Conservation (phyloP, 2,888 invertebrate species). For the Drosophila hawaiiensis region DNA sequence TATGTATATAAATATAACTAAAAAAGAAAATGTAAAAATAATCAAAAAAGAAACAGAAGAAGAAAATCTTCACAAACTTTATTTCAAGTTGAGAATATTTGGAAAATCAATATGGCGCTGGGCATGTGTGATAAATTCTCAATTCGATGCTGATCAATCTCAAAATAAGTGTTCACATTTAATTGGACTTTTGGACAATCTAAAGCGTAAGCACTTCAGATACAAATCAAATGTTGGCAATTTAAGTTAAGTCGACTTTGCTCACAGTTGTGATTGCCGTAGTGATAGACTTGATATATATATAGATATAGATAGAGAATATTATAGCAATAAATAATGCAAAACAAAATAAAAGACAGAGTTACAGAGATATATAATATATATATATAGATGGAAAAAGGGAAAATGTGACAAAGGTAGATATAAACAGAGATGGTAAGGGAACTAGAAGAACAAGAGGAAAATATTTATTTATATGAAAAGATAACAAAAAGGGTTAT, state of each 20-base stretch:
- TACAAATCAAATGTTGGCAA: not conserved
- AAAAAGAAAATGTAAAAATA: conserved; percentile 1
- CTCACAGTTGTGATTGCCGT: no score
- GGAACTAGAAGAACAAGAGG: not conserved
- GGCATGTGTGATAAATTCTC: conserved; percentile 3
- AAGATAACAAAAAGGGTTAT: not conserved
- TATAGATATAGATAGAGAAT: no score
- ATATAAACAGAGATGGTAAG: not conserved
- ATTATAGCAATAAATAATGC: not conserved
- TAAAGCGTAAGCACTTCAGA: not conserved
- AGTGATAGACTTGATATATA: no score
- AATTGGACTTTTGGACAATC: not conserved
- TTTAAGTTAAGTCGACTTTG: not conserved
- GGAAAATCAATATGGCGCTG: not conserved
- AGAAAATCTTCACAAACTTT: conserved; percentile 11
- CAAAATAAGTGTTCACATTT: not conserved
- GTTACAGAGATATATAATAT: not conserved
- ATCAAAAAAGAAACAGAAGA: not conserved
- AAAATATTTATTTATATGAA: not conserved
- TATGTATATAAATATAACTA: conserved; percentile 1
- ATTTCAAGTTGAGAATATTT: conserved; percentile 4
- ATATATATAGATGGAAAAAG: not conserved
- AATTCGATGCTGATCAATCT: conserved; percentile 9
- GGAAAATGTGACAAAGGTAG: not conserved
- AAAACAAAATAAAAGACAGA: not conserved